Evolutionary conservation across 2,888 invertebrate genomes (phyloP), one percentile per base, ranked within the genome.

Genomic region (Drosophila anomalata): DNA sequence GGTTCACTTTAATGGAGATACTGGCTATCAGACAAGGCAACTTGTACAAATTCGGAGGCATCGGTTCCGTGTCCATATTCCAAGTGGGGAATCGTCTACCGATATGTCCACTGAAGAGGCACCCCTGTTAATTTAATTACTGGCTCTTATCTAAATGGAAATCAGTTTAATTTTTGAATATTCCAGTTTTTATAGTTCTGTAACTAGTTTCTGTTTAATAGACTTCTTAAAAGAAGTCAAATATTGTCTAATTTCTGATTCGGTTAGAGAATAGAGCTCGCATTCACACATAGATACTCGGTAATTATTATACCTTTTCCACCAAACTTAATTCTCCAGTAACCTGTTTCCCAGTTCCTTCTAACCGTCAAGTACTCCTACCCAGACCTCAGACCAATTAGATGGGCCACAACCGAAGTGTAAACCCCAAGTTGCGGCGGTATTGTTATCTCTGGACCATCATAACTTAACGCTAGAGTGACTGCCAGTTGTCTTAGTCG

Each of bases 401-500:
- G 87, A 77, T 79, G 72, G 74, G 72, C 76, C 73, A 78, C 87
- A 81, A 81, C 71, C 76, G 69, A 59, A 68, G 75, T 80, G 84
- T 65, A 84, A 80, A 73, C 63, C 70, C 12, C 41, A 41, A 17
- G 8, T 54, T 41, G 50, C 31, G 3, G 12, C 52, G 26, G 47
- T 55, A 67, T 60, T 56, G 77, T 75, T 87, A 81, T 71, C 88
- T 85, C 44, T 20, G 50, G 63, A 76, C 70, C 70, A 62, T 70
- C 81, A 82, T 82, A 82, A 83, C 72, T 79, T 86, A 60, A 83
- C 78, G 88, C 71, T 77, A 77, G 46, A 87, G 61, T 79, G 87
- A 82, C 67, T 88, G 59, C 57, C 80, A 83, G 77, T 87, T 82
- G 88, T 77, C 73, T 77, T 78, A 51, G 53, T 36, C 26, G 39